Conservation (phyloP, 2,113 vertebrate species). For the Apeltes quadracus region DNA sequence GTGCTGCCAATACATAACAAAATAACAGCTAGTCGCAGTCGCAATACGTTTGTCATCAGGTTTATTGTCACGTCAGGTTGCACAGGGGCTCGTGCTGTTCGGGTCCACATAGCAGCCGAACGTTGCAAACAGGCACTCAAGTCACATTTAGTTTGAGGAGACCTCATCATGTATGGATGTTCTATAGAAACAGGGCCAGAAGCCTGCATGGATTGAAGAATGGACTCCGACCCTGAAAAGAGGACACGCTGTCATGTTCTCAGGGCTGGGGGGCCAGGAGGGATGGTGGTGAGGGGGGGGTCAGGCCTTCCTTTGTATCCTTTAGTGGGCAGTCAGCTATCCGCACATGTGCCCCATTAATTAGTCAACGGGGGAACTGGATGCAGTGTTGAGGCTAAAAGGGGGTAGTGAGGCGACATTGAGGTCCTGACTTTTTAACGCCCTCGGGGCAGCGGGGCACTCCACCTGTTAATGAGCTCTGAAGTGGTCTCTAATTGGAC, state of each 20-base stretch:
- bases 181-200: slow-evolving; percentile 17
- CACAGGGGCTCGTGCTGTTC: slow-evolving; percentile 18
- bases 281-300: not conserved
- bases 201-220: slow-evolving; percentile 17
- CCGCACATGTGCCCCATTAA: slow-evolving; percentile 76
- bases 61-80: slow-evolving; percentile 41
- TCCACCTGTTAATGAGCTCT: slow-evolving; percentile 84
- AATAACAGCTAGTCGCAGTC: slow-evolving; percentile 40
- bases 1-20: slow-evolving; percentile 52
- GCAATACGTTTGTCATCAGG: slow-evolving; percentile 33
- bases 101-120: not conserved
- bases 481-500: slow-evolving; percentile 79
- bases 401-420: slow-evolving; percentile 17
- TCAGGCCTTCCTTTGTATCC: slow-evolving; percentile 49
- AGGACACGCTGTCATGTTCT: slow-evolving; percentile 35
- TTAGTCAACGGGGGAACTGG: slow-evolving; percentile 66
- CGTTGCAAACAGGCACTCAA: slow-evolving; percentile 13
- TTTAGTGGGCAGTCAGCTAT: slow-evolving; percentile 52
- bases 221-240: slow-evolving; percentile 32
- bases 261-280: slow-evolving; percentile 15
- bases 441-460: slow-evolving; percentile 78
- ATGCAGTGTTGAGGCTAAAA: slow-evolving; percentile 15
- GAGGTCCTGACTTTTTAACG: slow-evolving; percentile 59
- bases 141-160: slow-evolving; percentile 5
- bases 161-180: slow-evolving; percentile 8